Evolutionary conservation across 2,797 vertebrate genomes (phyloP), one percentile per base, ranked within the genome.

Genomic region (Xiphophorus birchmanni): DNA sequence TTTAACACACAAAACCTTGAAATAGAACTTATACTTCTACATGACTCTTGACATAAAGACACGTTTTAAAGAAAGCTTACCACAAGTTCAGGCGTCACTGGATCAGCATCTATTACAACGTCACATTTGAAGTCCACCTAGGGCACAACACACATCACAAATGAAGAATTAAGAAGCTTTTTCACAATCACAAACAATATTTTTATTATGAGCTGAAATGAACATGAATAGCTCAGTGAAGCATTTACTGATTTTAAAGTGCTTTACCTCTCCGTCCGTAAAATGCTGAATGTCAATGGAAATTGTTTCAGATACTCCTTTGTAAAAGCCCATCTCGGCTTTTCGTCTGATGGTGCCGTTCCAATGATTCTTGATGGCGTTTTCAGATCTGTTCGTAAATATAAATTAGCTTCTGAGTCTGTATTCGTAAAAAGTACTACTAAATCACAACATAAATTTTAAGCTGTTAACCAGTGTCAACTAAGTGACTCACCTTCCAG

Each of bases 281-380:
- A 92, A 90, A 26, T 91, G 88, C 5, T 93, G 81, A 77, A 90
- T 88, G 71, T 94, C 90, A 47, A 94, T 82, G 26, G 87, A 78
- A 81, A 94, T 80, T 35, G 56, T 85, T 58, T 90, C 83, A 29
- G 84, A 77, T 0, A 83, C 45, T 0, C 90, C 85, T 79, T 87
- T 85, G 83, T 95, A 97, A 4, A 90, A 88, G 48, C 97, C 97
- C 0, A 94, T 91, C 85, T 97, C 96, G 73, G 96, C 96, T 72
- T 97, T 97, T 29, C 96, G 94, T 88, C 95, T 98, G 85, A 99
- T 96, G 54, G 95, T 96, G 4, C 95, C 94, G 87, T 99, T 97
- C 97, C 97, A 99, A 92, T 97, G 98, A 92, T 98, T 99, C 92
- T 98, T 99, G 83, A 99, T 96, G 58, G 97, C 94, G 75, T 97